These are phyloP conservation scores for Caenorhabditis sp. DNA, from an alignment of 2,888 invertebrate genomes.

Conservation along the genomic window DNA sequence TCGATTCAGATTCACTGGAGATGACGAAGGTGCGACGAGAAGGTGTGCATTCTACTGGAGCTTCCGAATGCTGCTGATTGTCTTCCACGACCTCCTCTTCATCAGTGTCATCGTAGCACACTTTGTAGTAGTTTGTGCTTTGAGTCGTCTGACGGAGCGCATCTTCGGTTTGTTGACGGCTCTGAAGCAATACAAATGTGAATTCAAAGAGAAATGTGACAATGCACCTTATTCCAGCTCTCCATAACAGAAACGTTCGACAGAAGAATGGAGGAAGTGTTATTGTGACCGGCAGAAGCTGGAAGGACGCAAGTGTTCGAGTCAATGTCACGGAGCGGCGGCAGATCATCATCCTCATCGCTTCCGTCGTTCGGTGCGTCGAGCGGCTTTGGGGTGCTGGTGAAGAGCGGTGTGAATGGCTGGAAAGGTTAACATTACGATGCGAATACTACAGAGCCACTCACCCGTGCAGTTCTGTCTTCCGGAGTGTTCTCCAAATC, in stretches of 20 bases:
- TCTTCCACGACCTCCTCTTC: constrained; percentile 28
- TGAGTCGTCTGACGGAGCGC: not conserved
- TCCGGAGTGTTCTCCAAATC: constrained; percentile 34
- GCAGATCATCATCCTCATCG: constrained; percentile 9
- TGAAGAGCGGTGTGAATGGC: constrained; percentile 34
- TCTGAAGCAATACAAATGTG: not conserved
- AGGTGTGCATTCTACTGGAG: not conserved
- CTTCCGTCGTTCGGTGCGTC: not conserved
- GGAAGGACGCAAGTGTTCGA: constrained; percentile 30
- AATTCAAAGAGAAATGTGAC: not conserved
- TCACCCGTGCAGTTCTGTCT: constrained; percentile 11
- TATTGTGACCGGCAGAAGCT: constrained; percentile 4
- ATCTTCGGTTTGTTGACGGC: constrained; percentile 16
- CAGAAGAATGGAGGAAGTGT: constrained; percentile 37
- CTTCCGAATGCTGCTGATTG: not conserved
- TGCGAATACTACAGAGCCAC: not conserved
- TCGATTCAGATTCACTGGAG: not conserved
- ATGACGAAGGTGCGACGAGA: constrained; percentile 12
- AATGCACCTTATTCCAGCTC: constrained; percentile 21
- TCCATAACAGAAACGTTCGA: constrained; percentile 6
- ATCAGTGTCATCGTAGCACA: constrained; percentile 43
- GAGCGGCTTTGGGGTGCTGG: constrained; percentile 27
- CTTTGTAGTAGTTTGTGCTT: constrained; percentile 5
- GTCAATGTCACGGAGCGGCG: constrained; percentile 20
- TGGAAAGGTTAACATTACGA: not conserved